Percentiles rank a stretch among this genome's conserved stretches.
Conservation (phyloP, 1,140 invertebrate species). For the Antheraea mylitta region DNA sequence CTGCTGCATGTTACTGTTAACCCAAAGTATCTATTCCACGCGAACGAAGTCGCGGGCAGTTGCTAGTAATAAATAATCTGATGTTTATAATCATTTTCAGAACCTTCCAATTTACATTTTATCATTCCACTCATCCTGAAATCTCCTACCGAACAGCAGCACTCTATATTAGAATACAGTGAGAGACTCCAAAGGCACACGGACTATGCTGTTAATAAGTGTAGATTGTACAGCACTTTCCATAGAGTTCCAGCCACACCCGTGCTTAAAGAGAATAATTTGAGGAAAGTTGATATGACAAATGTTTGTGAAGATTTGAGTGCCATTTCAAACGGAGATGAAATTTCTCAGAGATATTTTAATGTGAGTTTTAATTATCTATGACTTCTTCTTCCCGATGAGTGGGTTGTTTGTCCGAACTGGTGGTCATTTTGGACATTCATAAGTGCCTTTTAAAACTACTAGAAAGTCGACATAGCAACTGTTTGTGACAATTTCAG, state of each 20-base stretch:
- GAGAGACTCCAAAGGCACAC: slow-evolving; percentile 45
- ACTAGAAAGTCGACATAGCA: too few species aligned
- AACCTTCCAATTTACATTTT: slow-evolving; percentile 30
- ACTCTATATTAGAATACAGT: slow-evolving; percentile 52
- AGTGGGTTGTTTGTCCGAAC: too few species aligned
- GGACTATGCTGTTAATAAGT: slow-evolving; percentile 43
- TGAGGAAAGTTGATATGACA: slow-evolving; percentile 24
- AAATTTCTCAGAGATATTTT: slow-evolving; percentile 23
- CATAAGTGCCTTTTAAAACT: too few species aligned
- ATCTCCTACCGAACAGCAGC: slow-evolving; percentile 31
- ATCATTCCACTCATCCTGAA: slow-evolving; percentile 47
- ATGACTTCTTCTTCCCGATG: too few species aligned
- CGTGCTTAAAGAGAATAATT: slow-evolving; percentile 15
- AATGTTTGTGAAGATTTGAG: slow-evolving; percentile 48
- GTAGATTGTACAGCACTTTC: slow-evolving; percentile 52
- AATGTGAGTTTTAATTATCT: slow-evolving; percentile 38
- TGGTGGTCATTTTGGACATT: too few species aligned
- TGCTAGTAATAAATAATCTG: too few species aligned
- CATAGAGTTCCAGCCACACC: slow-evolving; percentile 43
- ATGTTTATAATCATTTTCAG: slow-evolving; percentile 34
- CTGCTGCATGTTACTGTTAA: too few species aligned
- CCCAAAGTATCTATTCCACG: too few species aligned
- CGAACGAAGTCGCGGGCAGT: too few species aligned
- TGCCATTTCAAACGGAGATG: slow-evolving; percentile 25
- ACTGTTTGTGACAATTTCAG: too few species aligned